These are phyloP conservation scores for Drosophila imparisetae DNA, from an alignment of 2,888 invertebrate species.

Conservation along the genomic window DNA sequence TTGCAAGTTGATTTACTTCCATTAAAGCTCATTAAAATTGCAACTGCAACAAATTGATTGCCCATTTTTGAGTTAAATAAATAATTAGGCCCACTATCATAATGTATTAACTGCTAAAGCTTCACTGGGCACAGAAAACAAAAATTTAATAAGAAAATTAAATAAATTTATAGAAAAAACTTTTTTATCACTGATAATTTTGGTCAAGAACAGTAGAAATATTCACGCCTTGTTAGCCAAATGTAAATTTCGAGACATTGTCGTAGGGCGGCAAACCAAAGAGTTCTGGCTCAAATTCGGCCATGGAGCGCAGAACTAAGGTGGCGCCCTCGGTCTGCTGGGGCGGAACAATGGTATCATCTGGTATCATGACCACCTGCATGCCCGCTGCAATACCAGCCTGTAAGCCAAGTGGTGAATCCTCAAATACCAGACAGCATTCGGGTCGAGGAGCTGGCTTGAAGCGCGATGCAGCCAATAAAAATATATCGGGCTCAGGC, in stretches of 20 bases:
- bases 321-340: slow-evolving; percentile 87
- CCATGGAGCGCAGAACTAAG: slow-evolving; percentile 88
- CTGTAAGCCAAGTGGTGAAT: slow-evolving; percentile 93
- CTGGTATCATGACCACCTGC: slow-evolving; percentile 93
- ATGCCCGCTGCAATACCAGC: slow-evolving; percentile 92
- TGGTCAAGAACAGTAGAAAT: no score
- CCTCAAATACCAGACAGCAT: slow-evolving; percentile 93
- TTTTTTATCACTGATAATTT: neutral
- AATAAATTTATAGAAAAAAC: neutral
- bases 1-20: neutral
- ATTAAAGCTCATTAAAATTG: neutral
- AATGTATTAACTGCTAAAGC: neutral
- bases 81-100: neutral
- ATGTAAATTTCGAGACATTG: slow-evolving; percentile 46
- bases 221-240: slow-evolving; percentile 33
- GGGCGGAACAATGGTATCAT: slow-evolving; percentile 86
- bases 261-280: slow-evolving; percentile 90
- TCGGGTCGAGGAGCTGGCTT: slow-evolving; percentile 88
- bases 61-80: neutral
- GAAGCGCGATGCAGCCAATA: slow-evolving; percentile 90
- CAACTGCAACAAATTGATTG: neutral
- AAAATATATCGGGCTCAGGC: slow-evolving; percentile 94
- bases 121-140: slow-evolving; percentile 51
- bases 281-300: slow-evolving; percentile 91
- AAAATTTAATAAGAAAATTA: slow-evolving; percentile 65